Base-by-base conservation (phyloP, 2,797 vertebrate species). In the Eospalax fontanierii region DNA sequence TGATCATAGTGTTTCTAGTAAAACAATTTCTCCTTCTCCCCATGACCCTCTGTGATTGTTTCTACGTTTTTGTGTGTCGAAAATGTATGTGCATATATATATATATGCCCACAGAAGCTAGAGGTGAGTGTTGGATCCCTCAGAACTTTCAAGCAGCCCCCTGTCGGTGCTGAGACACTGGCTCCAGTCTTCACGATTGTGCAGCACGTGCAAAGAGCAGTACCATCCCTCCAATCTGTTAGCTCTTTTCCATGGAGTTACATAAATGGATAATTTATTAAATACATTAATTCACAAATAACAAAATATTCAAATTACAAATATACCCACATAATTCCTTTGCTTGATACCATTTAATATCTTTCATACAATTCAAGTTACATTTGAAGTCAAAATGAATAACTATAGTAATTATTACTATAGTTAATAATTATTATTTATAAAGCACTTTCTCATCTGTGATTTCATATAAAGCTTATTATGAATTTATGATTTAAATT, bases 361-460 rank as follows among this genome's bases (percentile, higher is more conserved):
- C 59, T 71, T 90, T 89, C 30, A 87, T 24, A 65, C 61, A 85
- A 91, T 74, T 2, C 30, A 2, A 5, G 82, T 65, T 74, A 4
- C 30, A 82, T 14, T 92, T 86, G 66, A 57, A 75, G 10, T 43
- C 87, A 61, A 74, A 90, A 68, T 75, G 65, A 74, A 57, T 83
- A 63, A 28, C 65, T 76, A 63, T 46, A 74, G 33, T 87, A 35
- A 61, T 80, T 24, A 80, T 1, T 33, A 46, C 24, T 89, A n/a
- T 66, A 43, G 28, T 59, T 89, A 65, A 73, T 30, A 91, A 54
- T 54, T 54, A 65, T 1, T 80, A 4, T 66, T 80, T 87, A 57
- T 15, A 57, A 82, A 59, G 0, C 3, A 78, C 4, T 73, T 89
- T 54, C 26, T 63, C 0, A 4, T 21, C 1, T 35, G 22, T 59